These are phyloP conservation scores for Anser cygnoides DNA, from an alignment of 2,113 vertebrate species.

Conservation along the genomic window DNA sequence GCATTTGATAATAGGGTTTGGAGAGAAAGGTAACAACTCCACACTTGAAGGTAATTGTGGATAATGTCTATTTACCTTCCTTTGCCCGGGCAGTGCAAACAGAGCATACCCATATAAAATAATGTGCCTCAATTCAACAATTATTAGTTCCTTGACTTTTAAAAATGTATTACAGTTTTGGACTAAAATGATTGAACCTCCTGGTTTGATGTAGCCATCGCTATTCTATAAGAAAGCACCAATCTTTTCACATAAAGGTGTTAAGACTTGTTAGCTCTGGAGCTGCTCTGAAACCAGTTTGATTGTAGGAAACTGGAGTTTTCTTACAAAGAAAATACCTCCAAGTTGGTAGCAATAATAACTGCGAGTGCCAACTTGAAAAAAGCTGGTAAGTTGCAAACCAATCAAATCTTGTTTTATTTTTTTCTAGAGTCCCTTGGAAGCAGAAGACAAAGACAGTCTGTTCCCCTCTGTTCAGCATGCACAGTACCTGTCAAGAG, in stretches of 20 bases:
- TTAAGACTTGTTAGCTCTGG: background rate
- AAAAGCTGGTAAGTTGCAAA: background rate
- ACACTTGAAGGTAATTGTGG: background rate
- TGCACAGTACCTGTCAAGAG: background rate
- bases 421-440: constrained; percentile 58
- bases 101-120: background rate
- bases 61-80: background rate
- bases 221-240: background rate
- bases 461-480: background rate
- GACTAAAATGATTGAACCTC: background rate
- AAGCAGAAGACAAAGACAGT: background rate
- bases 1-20: background rate
- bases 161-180: background rate
- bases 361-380: background rate
- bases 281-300: background rate
- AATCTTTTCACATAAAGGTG: background rate
- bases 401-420: background rate
- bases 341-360: background rate
- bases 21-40: background rate
- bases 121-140: background rate
- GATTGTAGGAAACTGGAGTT: background rate
- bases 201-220: background rate
- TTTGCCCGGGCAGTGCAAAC: background rate
- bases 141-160: background rate
- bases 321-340: background rate